These are phyloP conservation scores for Ctenodactylus gundi DNA, from an alignment of 2,113 vertebrate species.

Conservation along the genomic window DNA sequence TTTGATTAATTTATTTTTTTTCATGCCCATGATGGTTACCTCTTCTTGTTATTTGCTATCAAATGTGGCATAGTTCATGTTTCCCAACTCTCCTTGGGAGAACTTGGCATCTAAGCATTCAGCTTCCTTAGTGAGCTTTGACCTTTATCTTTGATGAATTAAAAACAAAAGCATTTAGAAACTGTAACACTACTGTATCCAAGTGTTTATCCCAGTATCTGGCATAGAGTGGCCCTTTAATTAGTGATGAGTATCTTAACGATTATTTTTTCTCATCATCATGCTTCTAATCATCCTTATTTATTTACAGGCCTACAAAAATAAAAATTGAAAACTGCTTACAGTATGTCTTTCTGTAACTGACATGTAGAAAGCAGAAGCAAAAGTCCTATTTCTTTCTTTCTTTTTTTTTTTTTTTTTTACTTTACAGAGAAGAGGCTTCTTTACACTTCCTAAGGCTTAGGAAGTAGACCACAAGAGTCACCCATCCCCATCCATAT, in stretches of 20 bases:
- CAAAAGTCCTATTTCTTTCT: too few relatives aligned
- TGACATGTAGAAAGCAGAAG: too few relatives aligned
- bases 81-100: neutral
- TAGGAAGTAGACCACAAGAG: too few relatives aligned
- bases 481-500: too few relatives aligned
- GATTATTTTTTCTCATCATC: neutral
- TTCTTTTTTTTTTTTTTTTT: too few relatives aligned
- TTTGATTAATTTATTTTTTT: neutral
- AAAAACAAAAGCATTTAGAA: neutral
- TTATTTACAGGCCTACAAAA: neutral
- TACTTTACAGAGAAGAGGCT: too few relatives aligned
- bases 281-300: neutral
- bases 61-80: neutral
- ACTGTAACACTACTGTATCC: neutral
- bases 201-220: neutral
- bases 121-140: neutral
- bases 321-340: neutral
- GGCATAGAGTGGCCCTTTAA: neutral
- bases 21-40: neutral
- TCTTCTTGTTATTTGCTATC: neutral
- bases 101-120: neutral
- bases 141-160: neutral
- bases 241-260: neutral
- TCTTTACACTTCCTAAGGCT: too few relatives aligned
- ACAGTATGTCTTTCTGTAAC: neutral